Percentiles rank a stretch among this genome's conserved stretches.
Evolutionary conservation across 2,113 vertebrate species (phyloP).

Genomic region (Aspiorhynchus laticeps): DNA sequence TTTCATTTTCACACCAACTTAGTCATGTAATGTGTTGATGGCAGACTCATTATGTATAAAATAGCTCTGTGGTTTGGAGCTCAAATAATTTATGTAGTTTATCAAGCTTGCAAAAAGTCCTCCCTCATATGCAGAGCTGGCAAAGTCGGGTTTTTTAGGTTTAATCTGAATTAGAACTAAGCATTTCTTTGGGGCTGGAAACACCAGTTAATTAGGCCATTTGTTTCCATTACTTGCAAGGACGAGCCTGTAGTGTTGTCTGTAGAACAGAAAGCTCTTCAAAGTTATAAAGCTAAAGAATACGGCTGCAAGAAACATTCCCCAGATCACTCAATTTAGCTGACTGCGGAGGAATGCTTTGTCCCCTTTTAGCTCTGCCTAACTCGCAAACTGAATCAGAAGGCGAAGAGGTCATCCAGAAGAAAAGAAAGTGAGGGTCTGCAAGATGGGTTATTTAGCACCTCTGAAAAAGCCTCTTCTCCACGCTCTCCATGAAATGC

Average conservation of each 20-base stretch:
- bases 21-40: slow-evolving; percentile 6
- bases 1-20: neutral
- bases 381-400: slow-evolving; percentile 40
- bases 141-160: neutral
- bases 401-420: slow-evolving; percentile 49
- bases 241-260: neutral
- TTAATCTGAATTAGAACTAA: neutral
- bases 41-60: neutral
- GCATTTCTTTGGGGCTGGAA: neutral
- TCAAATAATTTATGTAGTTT: neutral
- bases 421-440: slow-evolving; percentile 42
- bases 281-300: slow-evolving; percentile 47
- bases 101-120: neutral
- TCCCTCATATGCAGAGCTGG: neutral
- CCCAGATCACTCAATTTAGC: slow-evolving; percentile 51
- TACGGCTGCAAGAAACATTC: slow-evolving; percentile 27
- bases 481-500: slow-evolving; percentile 44
- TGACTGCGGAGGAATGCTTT: slow-evolving; percentile 52
- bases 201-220: slow-evolving; percentile 16
- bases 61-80: neutral
- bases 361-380: slow-evolving; percentile 41
- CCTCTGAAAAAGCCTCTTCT: slow-evolving; percentile 50
- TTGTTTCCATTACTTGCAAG: slow-evolving; percentile 13
- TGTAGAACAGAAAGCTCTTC: slow-evolving; percentile 17
- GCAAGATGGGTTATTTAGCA: slow-evolving; percentile 53